Evolutionary conservation across 2,797 vertebrate species (phyloP), one percentile per base, ranked within the genome.

Genomic region (Siniperca obscura): DNA sequence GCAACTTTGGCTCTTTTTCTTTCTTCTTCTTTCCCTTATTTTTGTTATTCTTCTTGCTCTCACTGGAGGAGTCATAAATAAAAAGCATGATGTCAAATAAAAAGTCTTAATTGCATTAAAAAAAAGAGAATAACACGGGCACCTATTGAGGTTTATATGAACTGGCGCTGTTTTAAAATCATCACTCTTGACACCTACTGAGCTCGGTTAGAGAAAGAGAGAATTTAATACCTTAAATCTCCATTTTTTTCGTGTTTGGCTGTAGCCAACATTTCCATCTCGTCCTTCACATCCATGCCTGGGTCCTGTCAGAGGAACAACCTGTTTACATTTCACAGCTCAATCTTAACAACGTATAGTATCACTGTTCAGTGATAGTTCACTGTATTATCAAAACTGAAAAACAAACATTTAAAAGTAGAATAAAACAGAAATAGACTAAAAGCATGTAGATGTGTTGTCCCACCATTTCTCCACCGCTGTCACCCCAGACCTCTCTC

Each of bases 1-100:
- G 81, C 52, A 89, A 3, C 65, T 91, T 87, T 55, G 42, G 27
- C 19, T 57, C 59, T 44, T 95, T 93, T 62, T 93, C 84, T 65
- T 93, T 91, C 79, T 93, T 87, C 67, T 87, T 86, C 73, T 85
- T 84, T 21, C 14, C 46, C 4, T 73, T 65, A 5, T 74, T 72
- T 21, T 78, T 70, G 4, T 14, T 57, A 5, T 73, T 53, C 7
- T 70, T 71, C 19, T 81, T 73, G 3, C 22, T 72, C 9, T 85
- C 68, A 81, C 93, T 94, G 36, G 0, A 82, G 3, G 6, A 61
- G 5, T 53, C 4, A 57, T 48, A 67, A 6, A 61, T 8, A 56
- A 57, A 68, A 74, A 9, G 2, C 2, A 72, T 38, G 5, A 57
- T 14, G 38, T 73, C 17, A 44, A 70, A 70, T 3, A 56, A 17